Base-by-base conservation (phyloP, 2,888 invertebrate genomes). In the Volucella inflata region DNA sequence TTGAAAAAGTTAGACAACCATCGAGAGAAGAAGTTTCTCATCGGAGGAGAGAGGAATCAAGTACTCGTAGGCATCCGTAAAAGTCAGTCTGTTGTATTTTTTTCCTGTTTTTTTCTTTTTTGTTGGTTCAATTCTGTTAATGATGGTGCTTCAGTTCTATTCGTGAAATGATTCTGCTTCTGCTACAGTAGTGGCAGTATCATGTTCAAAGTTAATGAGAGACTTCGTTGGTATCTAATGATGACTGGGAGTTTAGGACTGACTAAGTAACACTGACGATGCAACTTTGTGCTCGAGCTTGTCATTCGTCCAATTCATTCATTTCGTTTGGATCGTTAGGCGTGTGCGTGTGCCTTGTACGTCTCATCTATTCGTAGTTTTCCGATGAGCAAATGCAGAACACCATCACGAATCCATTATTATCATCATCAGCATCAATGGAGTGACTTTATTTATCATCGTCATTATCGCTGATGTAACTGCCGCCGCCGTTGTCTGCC, bases 391-490 rank as follows among this genome's bases (percentile, higher is more conserved):
- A 76, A 76, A 60, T 60, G 67, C 77, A 44, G 17, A 44, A 83
- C 59, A 72, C 51, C 65, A 72, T 79, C 71, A 44, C 40, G 78
- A 50, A 62, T 62, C 46, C 77, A 62, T 83, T 72, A 71, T 78
- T 74, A 60, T 74, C 78, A 70, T 80, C 62, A 72, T 60, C 72
- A 72, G 55, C 72, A 59, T 30, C 30, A 51, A 44, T 53, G 40
- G 68, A 68, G 62, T 78, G 78, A 83, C 78, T 83, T 78, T 78
- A 55, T 21, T 30, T 10, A 78, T 77, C 82, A 82, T 77, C 72
- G 72, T 77, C 82, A 62, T 83, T 83, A 83, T 83, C 83, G 83
- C 83, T 78, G 78, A 78, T 83, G 82, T 83, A 83, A 83, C 82
- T 83, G 72, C 72, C 68, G 78, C 77, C 82, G 68, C 62, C 57